Evolutionary conservation across 2,888 invertebrate species (phyloP).

Genomic region (Anarsia innoxiella): DNA sequence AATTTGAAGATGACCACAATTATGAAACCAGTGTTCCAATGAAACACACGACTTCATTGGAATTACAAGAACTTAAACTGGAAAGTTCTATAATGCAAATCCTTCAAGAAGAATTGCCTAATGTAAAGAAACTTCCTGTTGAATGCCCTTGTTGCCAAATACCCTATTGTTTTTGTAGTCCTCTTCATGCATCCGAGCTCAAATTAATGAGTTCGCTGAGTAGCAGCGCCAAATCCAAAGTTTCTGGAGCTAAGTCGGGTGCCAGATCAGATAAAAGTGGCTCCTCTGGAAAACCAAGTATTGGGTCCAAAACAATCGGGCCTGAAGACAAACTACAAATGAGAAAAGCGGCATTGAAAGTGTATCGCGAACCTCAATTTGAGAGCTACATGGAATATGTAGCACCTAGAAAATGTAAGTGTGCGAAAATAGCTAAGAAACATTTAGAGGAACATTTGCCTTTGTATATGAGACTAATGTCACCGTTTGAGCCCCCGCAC

Average conservation of each 20-base stretch:
- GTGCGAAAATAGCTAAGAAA: slow-evolving; percentile 46
- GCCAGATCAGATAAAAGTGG: too few relatives aligned
- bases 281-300: too few relatives aligned
- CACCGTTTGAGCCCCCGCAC: slow-evolving; percentile 35
- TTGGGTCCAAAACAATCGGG: neutral
- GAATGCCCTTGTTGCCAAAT: slow-evolving; percentile 40
- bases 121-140: slow-evolving; percentile 31
- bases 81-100: slow-evolving; percentile 57
- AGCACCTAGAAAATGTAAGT: slow-evolving; percentile 37
- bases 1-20: slow-evolving; percentile 39
- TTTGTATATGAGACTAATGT: slow-evolving; percentile 50
- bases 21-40: slow-evolving; percentile 43
- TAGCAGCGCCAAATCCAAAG: too few relatives aligned
- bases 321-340: neutral
- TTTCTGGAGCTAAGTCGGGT: too few relatives aligned
- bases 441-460: slow-evolving; percentile 50
- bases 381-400: slow-evolving; percentile 45
- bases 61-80: slow-evolving; percentile 38
- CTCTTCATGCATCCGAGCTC: slow-evolving; percentile 19
- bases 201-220: slow-evolving; percentile 19
- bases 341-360: slow-evolving; percentile 32
- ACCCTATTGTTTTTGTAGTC: slow-evolving; percentile 43
- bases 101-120: slow-evolving; percentile 46
- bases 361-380: slow-evolving; percentile 52
- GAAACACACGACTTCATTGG: slow-evolving; percentile 34